Base-by-base conservation (phyloP, 92 coral and sea anemone genomes). In the Bergia puertoricense region DNA sequence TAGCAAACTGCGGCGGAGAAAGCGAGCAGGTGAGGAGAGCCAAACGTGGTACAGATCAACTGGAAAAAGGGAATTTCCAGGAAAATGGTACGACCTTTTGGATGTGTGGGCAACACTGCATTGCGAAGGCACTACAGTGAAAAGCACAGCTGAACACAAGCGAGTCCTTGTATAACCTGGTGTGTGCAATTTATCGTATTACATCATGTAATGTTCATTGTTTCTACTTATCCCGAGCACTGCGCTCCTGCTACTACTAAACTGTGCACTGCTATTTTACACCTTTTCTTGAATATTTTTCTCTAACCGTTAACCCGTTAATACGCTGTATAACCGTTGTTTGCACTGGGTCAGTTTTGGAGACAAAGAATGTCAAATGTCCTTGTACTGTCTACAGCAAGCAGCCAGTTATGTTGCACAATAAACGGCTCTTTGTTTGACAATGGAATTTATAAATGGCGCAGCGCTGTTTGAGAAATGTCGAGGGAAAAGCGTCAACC, bases 171-270 rank as follows among this genome's bases (percentile, higher is more conserved):
- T 51, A 40, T n/a, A n/a, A 10, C 77, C 62, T 75, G 87, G 87
- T 69, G 87, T 66, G 86, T 82, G 76, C 76, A 66, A 38, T 84
- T 72, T 84, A 69, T 84, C 87, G 87, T 84, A 72, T 84, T 84
- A 84, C 87, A 71, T 6, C 65, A 43, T 71, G 30, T 84, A 84
- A 72, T 43, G 87, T 50, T 69, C 68, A 13, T 84, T 84, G 87
- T 84, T 84, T 37, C 56, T 54, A 10, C 59, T 38, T 20, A 3
- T 39, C 39, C 39, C 5, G 16, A 8, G 59, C 5, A 80, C 37
- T 38, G 23, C 68, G 59, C n/a, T n/a, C 20, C 9, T 6, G 13
- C 43, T 20, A 37, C 42, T 8, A 6, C 41, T 57, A 56, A 30
- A 23, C 68, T 22, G 10, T 11, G 45, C 30, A 14, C 46, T 15